A percentile compares a stretch with the other conserved stretches of the same genome.
phyloP scores from a whole-genome alignment of 2,888 invertebrate species.

The Hofmannophila pseudospretella region DNA sequence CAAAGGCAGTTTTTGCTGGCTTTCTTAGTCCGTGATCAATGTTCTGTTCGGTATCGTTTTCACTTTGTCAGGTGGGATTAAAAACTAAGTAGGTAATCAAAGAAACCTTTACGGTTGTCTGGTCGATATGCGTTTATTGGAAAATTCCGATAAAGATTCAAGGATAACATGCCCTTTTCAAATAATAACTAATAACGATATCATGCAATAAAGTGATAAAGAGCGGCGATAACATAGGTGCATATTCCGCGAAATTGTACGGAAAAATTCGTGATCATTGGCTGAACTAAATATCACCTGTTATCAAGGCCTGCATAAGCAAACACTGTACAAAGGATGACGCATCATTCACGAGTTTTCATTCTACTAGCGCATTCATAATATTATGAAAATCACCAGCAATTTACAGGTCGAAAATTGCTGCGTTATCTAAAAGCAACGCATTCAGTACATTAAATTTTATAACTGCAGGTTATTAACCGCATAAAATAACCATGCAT shows the following conservation, averaged over 20 bases:
- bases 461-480: conserved; percentile 31
- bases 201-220: conserved; percentile 15
- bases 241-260: conserved; percentile 11
- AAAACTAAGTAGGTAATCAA: too few relatives aligned
- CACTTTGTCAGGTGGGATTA: too few relatives aligned
- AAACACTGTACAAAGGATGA: background rate
- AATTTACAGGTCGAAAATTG: background rate
- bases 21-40: too few relatives aligned
- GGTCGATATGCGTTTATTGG: too few relatives aligned
- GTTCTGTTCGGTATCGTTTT: too few relatives aligned
- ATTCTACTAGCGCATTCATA: background rate
- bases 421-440: background rate
- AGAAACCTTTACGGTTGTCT: too few relatives aligned
- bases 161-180: too few relatives aligned
- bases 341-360: background rate
- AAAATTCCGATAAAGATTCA: too few relatives aligned
- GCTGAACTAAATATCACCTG: conserved; percentile 11
- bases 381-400: background rate
- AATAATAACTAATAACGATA: conserved; percentile 8
- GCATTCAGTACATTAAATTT: background rate
- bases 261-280: conserved; percentile 13
- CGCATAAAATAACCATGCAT: conserved; percentile 28
- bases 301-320: conserved; percentile 9
- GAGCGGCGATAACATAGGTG: conserved; percentile 13
- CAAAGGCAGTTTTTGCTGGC: too few relatives aligned